These are phyloP conservation scores for Penaeus vannamei DNA, from an alignment of 1,140 invertebrate genomes.

Conservation along the genomic window DNA sequence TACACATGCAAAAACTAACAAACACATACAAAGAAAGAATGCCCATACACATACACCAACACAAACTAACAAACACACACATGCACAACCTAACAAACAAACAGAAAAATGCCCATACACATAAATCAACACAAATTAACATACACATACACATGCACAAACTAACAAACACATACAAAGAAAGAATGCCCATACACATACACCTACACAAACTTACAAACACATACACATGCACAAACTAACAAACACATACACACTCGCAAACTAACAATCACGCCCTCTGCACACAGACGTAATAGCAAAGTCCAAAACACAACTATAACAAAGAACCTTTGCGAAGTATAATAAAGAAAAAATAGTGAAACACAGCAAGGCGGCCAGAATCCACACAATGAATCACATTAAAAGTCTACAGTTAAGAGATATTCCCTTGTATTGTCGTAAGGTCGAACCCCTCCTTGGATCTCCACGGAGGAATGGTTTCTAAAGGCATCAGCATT, in stretches of 20 bases:
- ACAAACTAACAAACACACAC: not conserved
- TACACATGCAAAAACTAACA: not conserved
- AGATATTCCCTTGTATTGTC: too few species aligned
- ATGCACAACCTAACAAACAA: not conserved
- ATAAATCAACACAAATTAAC: not conserved
- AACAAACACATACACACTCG: too few species aligned
- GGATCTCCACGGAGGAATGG: not conserved
- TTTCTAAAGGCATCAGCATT: not conserved
- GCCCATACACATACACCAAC: not conserved
- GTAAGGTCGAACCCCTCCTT: not conserved
- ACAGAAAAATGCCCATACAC: not conserved
- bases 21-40: not conserved
- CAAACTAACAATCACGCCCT: too few species aligned
- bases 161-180: not conserved
- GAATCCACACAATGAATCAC: slow-evolving; percentile 7
- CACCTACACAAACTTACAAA: too few species aligned
- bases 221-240: too few species aligned
- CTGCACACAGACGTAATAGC: too few species aligned
- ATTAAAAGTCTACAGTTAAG: not conserved
- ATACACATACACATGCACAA: not conserved
- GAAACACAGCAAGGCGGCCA: not conserved
- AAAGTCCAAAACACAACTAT: too few species aligned
- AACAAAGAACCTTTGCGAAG: slow-evolving; percentile 1
- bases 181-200: too few species aligned
- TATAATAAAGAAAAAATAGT: not conserved